Base-by-base conservation (phyloP, 2,888 invertebrate species). In the Mythimna vitellina region DNA sequence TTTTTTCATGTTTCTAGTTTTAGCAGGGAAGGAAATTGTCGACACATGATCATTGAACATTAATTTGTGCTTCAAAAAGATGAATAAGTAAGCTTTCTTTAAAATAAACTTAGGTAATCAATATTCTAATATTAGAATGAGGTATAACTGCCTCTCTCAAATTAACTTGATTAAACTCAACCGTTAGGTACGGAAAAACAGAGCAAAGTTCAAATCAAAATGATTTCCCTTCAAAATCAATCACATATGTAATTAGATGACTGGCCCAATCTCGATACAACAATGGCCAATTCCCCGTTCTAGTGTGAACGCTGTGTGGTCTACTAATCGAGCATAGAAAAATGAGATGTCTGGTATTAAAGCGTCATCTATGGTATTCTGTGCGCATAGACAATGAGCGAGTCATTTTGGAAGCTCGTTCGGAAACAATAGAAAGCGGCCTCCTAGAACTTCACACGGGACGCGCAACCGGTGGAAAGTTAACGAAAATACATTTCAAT, bases 401-500 rank as follows among this genome's bases (percentile, higher is more conserved):
- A 85, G 81, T 86, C 85, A 86, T 88, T 87, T 88, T 86, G 87
- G 87, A 84, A 86, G 86, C 86, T 88, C 84, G 84, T 82, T 83
- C 89, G 87, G 86, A 92, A 91, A 95, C 95, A 94, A 95, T 93
- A 91, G 94, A 91, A 90, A 93, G 91, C 84, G 87, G 88, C 86
- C 84, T 83, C 87, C 87, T 84, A 82, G 86, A 83, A 80, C 87
- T 92, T 93, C 94, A 92, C 94, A 94, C 94, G 94, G 89, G 88
- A 89, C 83, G 80, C 71, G 78, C 86, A 82, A 87, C 84, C 77
- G 63, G 90, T 93, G 94, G 93, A 95, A 94, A 95, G 92, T 92
- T 90, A 95, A 93, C 94, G 93, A 96, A 95, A 95, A 94, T 91
- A 93, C 94, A 95, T 96, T 95, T 93, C 95, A 94, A 96, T 95